phyloP scores from a whole-genome alignment of 2,888 invertebrate species.

The Noctua janthe region DNA sequence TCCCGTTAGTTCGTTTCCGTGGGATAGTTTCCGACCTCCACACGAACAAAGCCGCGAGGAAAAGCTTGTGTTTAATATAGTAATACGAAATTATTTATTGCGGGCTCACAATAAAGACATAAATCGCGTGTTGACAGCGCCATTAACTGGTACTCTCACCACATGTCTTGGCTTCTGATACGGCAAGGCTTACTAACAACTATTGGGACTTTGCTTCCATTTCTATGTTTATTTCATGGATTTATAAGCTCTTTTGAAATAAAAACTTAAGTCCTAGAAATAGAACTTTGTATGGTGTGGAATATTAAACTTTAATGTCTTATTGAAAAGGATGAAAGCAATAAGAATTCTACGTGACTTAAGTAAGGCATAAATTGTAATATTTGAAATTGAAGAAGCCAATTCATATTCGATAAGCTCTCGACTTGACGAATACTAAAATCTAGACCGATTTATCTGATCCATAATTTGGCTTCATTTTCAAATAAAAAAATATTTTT shows the following conservation, averaged over 20 bases:
- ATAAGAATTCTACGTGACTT: slow-evolving; percentile 21
- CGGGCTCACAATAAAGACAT: slow-evolving; percentile 74
- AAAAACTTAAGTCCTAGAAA: background rate
- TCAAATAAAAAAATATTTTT: slow-evolving; percentile 24
- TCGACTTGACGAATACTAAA: slow-evolving; percentile 31
- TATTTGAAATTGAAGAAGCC: slow-evolving; percentile 10
- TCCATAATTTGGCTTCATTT: slow-evolving; percentile 2
- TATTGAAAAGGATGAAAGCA: slow-evolving; percentile 10
- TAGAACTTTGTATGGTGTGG: background rate
- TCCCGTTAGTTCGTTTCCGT: background rate
- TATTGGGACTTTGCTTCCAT: slow-evolving; percentile 1
- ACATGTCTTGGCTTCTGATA: slow-evolving; percentile 48
- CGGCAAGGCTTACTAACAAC: slow-evolving; percentile 41
- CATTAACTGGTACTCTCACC: slow-evolving; percentile 70
- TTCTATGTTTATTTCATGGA: background rate
- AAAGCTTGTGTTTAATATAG: background rate
- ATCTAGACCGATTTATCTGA: slow-evolving; percentile 25
- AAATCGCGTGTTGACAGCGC: slow-evolving; percentile 77
- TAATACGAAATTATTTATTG: slow-evolving; percentile 77
- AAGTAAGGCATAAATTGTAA: slow-evolving; percentile 9
- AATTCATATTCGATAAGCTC: slow-evolving; percentile 22
- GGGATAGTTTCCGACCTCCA: background rate
- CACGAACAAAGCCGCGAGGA: background rate
- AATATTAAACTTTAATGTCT: slow-evolving; percentile 12
- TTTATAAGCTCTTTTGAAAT: background rate